Base-by-base conservation (phyloP, 2,113 vertebrate species). In the Perca schrenkii region DNA sequence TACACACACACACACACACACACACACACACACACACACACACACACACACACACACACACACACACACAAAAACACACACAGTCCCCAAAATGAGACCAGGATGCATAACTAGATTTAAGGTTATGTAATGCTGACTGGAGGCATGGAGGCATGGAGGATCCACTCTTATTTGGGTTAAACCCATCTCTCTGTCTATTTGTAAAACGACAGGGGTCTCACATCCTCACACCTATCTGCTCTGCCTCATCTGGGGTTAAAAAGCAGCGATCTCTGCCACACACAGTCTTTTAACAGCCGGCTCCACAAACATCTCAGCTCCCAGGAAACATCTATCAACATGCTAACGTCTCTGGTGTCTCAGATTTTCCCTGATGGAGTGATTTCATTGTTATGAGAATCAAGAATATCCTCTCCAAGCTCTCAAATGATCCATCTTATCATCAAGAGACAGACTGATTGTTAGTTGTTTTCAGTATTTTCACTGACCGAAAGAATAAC, bases 21-120 rank as follows among this genome's bases (percentile, higher is more conserved):
- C 50, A 56, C 56, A 68, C 66, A 43, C 69, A 54, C 19, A 52
- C 31, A 50, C 22, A 16, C 74, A 13, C 34, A 40, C 31, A 21
- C 70, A 54, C 57, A 53, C 61, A 69, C 64, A 47, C 46, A 47
- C 46, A 57, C 64, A 50, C 53, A 74, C 61, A 14, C 28, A 31
- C 66, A 58, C 25, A 62, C 40, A 49, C 49, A 22, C 77, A 64
- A 21, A 65, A 25, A 52, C 25, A 53, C 49, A 22, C 58, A 52
- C 40, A 34, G 40, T 77, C 73, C 90, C 86, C 61, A 79, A 93
- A 91, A 90, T 91, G 85, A 91, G 87, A 88, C 70, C 84, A 84
- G 85, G 91, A 92, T 89, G 91, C 91, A 90, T 93, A 93, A 94
- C 94, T 93, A 91, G 91, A 94, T 94, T 92, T 88, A 88, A 91